phyloP scores from a whole-genome alignment of 2,113 vertebrate species.

The Apodemus speciosus region DNA sequence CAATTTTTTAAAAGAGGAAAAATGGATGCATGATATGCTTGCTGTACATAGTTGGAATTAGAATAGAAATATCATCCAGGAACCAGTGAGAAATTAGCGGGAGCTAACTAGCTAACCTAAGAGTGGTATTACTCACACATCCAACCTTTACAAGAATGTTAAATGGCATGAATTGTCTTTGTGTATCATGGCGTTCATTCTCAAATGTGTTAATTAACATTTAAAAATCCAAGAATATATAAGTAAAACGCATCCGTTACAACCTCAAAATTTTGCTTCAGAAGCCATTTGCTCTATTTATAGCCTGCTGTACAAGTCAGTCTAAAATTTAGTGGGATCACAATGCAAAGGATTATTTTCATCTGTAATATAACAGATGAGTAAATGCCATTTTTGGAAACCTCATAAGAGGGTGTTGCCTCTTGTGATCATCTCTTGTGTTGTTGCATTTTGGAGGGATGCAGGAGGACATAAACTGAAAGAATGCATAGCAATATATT shows the following conservation, averaged over 20 bases:
- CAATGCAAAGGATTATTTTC: neutral
- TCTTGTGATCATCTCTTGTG: neutral
- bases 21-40: neutral
- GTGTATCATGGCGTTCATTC: neutral
- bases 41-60: neutral
- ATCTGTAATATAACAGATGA: neutral
- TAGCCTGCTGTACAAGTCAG: neutral
- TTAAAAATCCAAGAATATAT: neutral
- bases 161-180: neutral
- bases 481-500: neutral
- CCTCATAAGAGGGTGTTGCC: too few relatives aligned
- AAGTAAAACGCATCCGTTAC: neutral
- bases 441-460: too few relatives aligned
- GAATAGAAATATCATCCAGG: neutral
- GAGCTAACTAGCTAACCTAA: neutral
- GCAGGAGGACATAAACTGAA: neutral
- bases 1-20: neutral
- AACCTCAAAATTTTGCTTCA: neutral
- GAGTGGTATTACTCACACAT: neutral
- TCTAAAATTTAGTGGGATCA: neutral
- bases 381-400: neutral
- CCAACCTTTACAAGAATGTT: constrained; percentile 1
- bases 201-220: neutral
- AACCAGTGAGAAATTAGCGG: neutral
- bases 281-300: neutral